Evolutionary conservation across 2,797 vertebrate species (phyloP).

Genomic region (Clarias fuscus): DNA sequence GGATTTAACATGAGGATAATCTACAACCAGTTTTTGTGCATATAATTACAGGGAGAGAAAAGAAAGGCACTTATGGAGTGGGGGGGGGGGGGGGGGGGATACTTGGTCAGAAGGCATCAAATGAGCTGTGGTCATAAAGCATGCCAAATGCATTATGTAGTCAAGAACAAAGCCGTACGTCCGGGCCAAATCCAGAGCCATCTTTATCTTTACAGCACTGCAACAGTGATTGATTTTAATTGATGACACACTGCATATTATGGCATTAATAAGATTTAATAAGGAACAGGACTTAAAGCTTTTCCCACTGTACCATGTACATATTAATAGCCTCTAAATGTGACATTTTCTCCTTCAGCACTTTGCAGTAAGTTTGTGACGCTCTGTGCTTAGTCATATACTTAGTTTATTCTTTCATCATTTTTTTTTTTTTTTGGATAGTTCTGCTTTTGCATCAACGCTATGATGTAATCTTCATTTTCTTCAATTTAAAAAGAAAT

Average conservation of each 20-base stretch:
- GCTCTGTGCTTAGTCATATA: slow-evolving; percentile 8
- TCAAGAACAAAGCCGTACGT: slow-evolving; percentile 51
- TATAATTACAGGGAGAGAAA: slow-evolving; percentile 18
- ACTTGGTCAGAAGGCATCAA: slow-evolving; percentile 32
- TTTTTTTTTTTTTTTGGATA: not conserved
- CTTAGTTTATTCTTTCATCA: not conserved
- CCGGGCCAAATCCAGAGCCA: slow-evolving; percentile 46
- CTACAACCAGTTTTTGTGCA: not conserved
- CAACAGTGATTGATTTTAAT: slow-evolving; percentile 63
- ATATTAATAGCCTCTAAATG: slow-evolving; percentile 68
- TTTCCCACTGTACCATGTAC: slow-evolving; percentile 52
- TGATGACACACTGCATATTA: slow-evolving; percentile 60
- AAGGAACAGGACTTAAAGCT: slow-evolving; percentile 61
- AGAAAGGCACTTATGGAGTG: not conserved
- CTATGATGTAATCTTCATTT: not conserved
- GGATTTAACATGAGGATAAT: slow-evolving; percentile 4
- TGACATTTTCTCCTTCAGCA: slow-evolving; percentile 64
- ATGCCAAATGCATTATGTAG: slow-evolving; percentile 38
- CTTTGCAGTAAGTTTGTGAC: slow-evolving; percentile 39
- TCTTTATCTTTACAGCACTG: slow-evolving; percentile 57
- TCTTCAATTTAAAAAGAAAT: not conserved
- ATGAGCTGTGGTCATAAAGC: slow-evolving; percentile 43
- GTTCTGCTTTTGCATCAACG: slow-evolving; percentile 9
- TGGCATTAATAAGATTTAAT: slow-evolving; percentile 65
- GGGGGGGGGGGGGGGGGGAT: no score